A percentile compares a stretch with the other conserved stretches of the same genome.
phyloP scores from a whole-genome alignment of 2,797 vertebrate species.

The Naso thynnoides region DNA sequence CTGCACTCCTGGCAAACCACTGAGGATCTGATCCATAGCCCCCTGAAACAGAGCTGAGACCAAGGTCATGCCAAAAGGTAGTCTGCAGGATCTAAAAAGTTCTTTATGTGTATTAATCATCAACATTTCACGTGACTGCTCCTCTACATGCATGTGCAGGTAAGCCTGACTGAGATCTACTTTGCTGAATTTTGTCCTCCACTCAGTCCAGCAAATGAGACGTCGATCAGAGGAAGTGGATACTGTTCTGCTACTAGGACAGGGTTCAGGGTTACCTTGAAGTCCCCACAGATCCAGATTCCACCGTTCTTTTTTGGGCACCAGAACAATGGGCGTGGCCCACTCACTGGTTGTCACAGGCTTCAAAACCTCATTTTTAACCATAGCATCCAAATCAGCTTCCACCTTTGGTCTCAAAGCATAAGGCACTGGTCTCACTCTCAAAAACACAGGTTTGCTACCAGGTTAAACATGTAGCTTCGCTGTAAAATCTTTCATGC shows the following conservation, averaged over 20 bases:
- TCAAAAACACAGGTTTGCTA: too few species aligned
- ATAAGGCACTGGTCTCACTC: too few species aligned
- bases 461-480: too few species aligned
- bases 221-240: neutral
- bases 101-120: constrained; percentile 19
- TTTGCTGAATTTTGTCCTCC: constrained; percentile 4
- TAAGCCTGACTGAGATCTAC: constrained; percentile 10
- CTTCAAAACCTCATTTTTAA: too few species aligned
- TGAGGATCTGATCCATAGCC: constrained; percentile 9
- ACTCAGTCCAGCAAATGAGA: neutral
- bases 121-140: constrained; percentile 9
- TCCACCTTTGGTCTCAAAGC: too few species aligned
- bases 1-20: constrained; percentile 5
- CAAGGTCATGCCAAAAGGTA: constrained; percentile 15
- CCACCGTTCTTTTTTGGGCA: too few species aligned
- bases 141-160: constrained; percentile 19
- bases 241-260: neutral
- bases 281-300: neutral
- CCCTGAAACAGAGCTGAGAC: constrained; percentile 4
- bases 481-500: too few species aligned
- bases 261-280: neutral
- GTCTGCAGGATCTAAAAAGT: constrained; percentile 1
- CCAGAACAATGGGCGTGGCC: too few species aligned
- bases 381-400: too few species aligned
- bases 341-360: too few species aligned